Evolutionary conservation across 2,888 invertebrate genomes (phyloP).

Genomic region (Limnephilus lunatus): DNA sequence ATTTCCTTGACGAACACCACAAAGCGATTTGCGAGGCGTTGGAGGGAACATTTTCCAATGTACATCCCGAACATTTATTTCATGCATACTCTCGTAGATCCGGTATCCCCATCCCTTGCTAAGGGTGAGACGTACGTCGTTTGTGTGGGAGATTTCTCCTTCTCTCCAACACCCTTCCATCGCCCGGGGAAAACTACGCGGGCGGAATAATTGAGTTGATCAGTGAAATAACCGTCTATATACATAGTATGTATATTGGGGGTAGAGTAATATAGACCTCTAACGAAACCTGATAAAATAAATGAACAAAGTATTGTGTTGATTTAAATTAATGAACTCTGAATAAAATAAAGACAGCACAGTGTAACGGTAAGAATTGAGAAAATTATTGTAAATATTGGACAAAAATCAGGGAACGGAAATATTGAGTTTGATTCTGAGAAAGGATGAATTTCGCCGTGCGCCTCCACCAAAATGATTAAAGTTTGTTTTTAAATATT

Average conservation of each 20-base stretch:
- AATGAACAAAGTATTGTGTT: constrained; percentile 21
- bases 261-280: constrained; percentile 46
- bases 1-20: constrained; percentile 47
- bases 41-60: constrained; percentile 21
- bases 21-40: constrained; percentile 45
- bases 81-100: not conserved
- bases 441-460: not conserved
- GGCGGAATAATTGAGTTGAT: constrained; percentile 61
- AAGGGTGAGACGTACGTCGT: not conserved
- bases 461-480: not conserved
- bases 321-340: constrained; percentile 41
- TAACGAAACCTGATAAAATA: constrained; percentile 47
- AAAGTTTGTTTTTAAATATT: not conserved
- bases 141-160: not conserved
- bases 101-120: not conserved
- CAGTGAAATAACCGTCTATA: constrained; percentile 53
- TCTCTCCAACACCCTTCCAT: constrained; percentile 31
- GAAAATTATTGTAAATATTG: not conserved
- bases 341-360: not conserved
- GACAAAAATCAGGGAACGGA: not conserved
- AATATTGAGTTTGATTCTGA: not conserved
- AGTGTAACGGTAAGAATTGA: not conserved
- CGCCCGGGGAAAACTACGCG: constrained; percentile 53
- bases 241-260: constrained; percentile 34
- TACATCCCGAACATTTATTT: not conserved